phyloP scores from a whole-genome alignment of 1,140 invertebrate species.

The Ostrea edulis region DNA sequence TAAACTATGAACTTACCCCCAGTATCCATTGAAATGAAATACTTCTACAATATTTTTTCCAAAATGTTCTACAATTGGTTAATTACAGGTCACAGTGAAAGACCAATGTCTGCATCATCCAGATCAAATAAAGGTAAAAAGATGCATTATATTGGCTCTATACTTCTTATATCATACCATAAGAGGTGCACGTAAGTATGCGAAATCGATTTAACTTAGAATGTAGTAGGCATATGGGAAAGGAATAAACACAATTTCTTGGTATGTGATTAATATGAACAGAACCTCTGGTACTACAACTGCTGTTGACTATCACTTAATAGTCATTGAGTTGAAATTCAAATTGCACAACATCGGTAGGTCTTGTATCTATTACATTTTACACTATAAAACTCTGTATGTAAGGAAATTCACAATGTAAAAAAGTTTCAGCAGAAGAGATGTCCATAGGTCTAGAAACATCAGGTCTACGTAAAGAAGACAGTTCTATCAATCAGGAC shows the following conservation, averaged over 20 bases:
- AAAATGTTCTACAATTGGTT: neutral
- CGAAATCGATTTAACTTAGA: no score
- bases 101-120: slow-evolving; percentile 4
- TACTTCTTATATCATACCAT: neutral
- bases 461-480: neutral
- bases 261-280: no score
- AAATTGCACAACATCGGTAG: neutral
- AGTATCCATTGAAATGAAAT: neutral
- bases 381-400: neutral
- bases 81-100: neutral
- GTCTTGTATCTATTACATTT: neutral
- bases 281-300: neutral
- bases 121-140: slow-evolving; percentile 25
- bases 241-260: no score
- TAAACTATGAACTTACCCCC: neutral
- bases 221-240: no score
- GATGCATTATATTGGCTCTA: neutral
- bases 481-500: neutral
- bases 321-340: neutral
- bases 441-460: neutral
- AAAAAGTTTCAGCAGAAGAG: neutral
- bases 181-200: no score
- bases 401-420: neutral
- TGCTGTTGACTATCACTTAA: neutral
- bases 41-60: neutral